phyloP scores from a whole-genome alignment of 2,888 invertebrate genomes.

The Orthonychiurus folsomi region DNA sequence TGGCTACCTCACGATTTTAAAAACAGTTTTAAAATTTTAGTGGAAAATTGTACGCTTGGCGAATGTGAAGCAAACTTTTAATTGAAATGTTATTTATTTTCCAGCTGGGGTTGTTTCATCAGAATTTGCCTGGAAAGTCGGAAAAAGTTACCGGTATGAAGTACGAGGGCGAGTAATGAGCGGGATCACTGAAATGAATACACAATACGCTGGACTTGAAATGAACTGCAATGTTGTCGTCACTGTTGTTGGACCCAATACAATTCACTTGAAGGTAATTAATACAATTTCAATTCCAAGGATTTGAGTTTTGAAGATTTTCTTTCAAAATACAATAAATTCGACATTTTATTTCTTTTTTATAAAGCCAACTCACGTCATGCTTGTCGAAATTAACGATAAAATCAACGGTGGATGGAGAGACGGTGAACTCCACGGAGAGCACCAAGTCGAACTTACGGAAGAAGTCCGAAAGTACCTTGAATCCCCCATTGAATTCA shows the following conservation, averaged over 20 bases:
- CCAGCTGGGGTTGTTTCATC: conserved; percentile 32
- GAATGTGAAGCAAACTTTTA: too few species aligned
- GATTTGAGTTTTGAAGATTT: too few species aligned
- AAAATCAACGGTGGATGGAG: conserved; percentile 21
- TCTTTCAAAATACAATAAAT: not conserved
- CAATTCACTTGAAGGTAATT: conserved; percentile 27
- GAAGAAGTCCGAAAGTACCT: conserved; percentile 5
- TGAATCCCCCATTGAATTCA: conserved; percentile 36
- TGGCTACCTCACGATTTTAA: too few species aligned
- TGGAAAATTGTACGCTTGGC: too few species aligned
- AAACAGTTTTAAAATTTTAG: too few species aligned
- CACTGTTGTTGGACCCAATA: conserved; percentile 16
- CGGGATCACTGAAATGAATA: conserved; percentile 42
- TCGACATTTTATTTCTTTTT: not conserved
- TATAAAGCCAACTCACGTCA: not conserved
- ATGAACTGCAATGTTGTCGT: conserved; percentile 20
- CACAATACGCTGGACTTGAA: conserved; percentile 43
- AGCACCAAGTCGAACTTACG: not conserved
- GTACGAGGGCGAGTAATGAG: conserved; percentile 43
- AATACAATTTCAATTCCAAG: too few species aligned
- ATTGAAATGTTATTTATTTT: not conserved
- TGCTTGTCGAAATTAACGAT: conserved; percentile 11
- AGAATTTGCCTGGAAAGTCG: conserved; percentile 36
- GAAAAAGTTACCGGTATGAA: conserved; percentile 43
- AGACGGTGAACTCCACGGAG: conserved; percentile 21